Conservation (phyloP, 2,797 vertebrate species). For the Platyrinchus mystaceus region DNA sequence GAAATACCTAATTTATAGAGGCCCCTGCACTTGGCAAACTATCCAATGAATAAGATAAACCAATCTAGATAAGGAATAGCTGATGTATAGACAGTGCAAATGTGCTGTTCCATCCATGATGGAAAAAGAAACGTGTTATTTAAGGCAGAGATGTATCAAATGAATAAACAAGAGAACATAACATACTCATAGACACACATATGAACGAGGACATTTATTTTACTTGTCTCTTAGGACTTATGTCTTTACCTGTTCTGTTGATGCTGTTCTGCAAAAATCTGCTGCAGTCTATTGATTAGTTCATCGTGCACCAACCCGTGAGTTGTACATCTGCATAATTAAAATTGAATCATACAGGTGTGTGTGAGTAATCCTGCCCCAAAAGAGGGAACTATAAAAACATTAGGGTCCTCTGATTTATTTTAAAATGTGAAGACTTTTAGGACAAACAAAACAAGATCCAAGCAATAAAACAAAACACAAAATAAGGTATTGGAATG, state of each 20-base stretch:
- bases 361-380: neutral
- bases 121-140: neutral
- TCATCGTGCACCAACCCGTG: neutral
- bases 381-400: neutral
- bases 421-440: neutral
- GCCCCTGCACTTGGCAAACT: neutral
- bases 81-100: neutral
- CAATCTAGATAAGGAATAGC: neutral
- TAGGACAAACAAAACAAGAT: neutral
- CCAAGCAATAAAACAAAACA: neutral
- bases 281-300: neutral
- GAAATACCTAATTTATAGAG: neutral
- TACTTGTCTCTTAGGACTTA: neutral
- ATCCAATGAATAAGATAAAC: neutral
- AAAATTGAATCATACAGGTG: neutral
- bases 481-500: neutral
- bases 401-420: neutral
- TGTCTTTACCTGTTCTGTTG: neutral
- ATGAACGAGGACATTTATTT: neutral
- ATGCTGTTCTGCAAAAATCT: neutral
- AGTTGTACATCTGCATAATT: neutral
- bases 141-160: neutral
- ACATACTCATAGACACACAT: neutral
- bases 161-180: neutral
- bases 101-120: neutral